Conservation (phyloP, 2,113 vertebrate genomes). For the Charina bottae region DNA sequence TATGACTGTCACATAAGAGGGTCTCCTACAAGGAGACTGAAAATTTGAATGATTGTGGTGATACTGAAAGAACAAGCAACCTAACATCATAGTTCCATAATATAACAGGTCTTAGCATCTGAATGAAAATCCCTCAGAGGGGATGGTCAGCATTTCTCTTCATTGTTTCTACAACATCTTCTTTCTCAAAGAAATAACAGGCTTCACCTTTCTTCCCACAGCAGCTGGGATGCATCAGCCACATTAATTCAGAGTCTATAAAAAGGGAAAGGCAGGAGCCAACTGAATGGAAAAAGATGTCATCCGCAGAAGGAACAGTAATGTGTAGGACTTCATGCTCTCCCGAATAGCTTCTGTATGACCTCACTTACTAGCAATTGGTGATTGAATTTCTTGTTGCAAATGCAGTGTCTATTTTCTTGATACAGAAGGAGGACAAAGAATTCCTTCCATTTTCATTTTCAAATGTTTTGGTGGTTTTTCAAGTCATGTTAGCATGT, state of each 20-base stretch:
- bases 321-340: neutral
- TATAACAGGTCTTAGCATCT: neutral
- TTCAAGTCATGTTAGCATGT: conserved; percentile 40
- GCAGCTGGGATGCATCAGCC: conserved; percentile 24
- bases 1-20: neutral
- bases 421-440: conserved; percentile 23
- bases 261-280: conserved; percentile 36
- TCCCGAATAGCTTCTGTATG: conserved; percentile 8
- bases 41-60: neutral
- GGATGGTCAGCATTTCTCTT: neutral
- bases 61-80: neutral
- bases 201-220: conserved; percentile 12
- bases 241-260: conserved; percentile 32
- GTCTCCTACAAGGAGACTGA: neutral
- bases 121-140: neutral
- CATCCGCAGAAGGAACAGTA: conserved; percentile 37
- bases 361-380: conserved; percentile 5
- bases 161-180: neutral
- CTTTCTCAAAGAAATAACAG: conserved; percentile 7
- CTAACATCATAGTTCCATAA: neutral
- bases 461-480: conserved; percentile 34
- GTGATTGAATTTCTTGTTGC: conserved; percentile 22
- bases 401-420: conserved; percentile 35
- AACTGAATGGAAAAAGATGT: conserved; percentile 22
- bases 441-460: conserved; percentile 28